These are phyloP conservation scores for Falco concolor DNA, from an alignment of 2,797 vertebrate species.

Conservation along the genomic window DNA sequence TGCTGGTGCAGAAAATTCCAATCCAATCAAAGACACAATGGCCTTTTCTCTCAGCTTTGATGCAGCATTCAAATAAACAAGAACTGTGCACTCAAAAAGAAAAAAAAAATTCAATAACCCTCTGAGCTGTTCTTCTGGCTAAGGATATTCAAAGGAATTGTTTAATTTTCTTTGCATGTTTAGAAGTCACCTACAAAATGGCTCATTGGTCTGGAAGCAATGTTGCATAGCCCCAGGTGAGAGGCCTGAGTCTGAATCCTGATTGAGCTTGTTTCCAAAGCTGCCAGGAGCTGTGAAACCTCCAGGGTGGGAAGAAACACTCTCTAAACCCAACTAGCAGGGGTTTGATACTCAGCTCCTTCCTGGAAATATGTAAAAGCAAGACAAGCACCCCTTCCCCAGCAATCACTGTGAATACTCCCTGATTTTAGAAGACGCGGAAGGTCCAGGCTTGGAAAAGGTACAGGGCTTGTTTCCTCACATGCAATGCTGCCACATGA, in stretches of 20 bases:
- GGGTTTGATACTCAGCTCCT: not conserved
- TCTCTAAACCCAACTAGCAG: not conserved
- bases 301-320: not conserved
- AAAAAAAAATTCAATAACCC: constrained; percentile 9
- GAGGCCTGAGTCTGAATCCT: not conserved
- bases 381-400: not conserved
- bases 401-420: not conserved
- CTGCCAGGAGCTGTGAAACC: not conserved
- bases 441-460: not conserved
- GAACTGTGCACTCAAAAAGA: not conserved
- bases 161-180: constrained; percentile 57
- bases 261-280: constrained; percentile 29
- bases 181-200: constrained; percentile 55
- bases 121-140: constrained; percentile 38
- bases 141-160: constrained; percentile 5
- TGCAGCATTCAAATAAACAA: constrained; percentile 49
- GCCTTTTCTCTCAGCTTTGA: constrained; percentile 22
- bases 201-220: constrained; percentile 10
- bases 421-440: not conserved
- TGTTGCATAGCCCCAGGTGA: constrained; percentile 15
- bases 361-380: not conserved
- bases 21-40: not conserved
- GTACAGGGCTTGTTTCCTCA: not conserved
- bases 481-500: rapidly evolving
- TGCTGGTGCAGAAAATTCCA: not conserved